Base-by-base conservation (phyloP, 2,888 invertebrate genomes). In the Laothoe populi region DNA sequence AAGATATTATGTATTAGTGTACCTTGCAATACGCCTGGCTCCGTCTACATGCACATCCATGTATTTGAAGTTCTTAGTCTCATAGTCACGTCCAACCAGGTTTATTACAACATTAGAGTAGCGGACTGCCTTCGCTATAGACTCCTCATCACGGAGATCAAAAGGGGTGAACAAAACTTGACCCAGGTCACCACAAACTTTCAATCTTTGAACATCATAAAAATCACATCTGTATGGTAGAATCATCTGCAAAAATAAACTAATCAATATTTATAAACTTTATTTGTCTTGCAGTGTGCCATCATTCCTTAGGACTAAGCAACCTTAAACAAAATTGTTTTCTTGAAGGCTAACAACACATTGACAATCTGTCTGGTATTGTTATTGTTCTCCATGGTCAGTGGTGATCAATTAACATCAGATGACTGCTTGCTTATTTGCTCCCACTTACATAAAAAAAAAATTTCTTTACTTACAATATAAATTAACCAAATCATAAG, bases 71-170 rank as follows among this genome's bases (percentile, higher is more conserved):
- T 98, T 98, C 89, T 95, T 96, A 0, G 99, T 99, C 86, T 98
- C 98, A 94, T 95, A 97, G 73, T 98, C 97, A 44, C 97, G 94
- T 4, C 99, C 99, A 68, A 99, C 94, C 64, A 99, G 93, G 86
- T 99, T 99, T 70, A 99, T 95, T 0, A 99, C 99, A 60, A 99
- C 98, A 92, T 99, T 99, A 0, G 99, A 99, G 91, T 99, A 97
- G 79, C 96, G 96, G 44, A 99, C 95, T 10, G 96, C 96, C 76
- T 96, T 96, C 2, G 94, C 93, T 72, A 99, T 96, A 0, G 97
- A 95, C 42, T 96, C 96, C 69, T 98, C 97, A 93, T 99, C 98
- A 45, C 94, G 90, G 49, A 99, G 81, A 78, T 98, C 87, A 86
- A 94, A 99, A 11, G 97, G 97, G 80, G 97, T 95, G 78, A 98